Evolutionary conservation across 2,888 invertebrate genomes (phyloP), one percentile per base, ranked within the genome.

Genomic region (Alsophila aescularia): DNA sequence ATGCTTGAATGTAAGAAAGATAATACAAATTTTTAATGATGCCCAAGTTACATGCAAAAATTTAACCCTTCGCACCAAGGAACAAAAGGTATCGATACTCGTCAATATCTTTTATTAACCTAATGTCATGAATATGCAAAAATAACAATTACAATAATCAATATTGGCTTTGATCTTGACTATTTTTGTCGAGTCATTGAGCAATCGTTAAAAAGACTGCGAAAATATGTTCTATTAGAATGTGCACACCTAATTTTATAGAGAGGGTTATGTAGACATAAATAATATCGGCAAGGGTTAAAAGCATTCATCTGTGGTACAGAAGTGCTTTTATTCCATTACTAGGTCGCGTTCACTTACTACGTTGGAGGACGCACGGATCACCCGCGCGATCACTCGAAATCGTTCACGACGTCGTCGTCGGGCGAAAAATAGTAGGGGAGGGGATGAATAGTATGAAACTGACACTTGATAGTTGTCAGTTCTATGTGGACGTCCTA

Each of bases 81-180:
- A 59, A 44, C 48, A 55, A 43, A 66, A 59, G 14, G 56, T 65
- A 69, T 65, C 70, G 66, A 61, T 63, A 50, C 14, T 45, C 60
- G 61, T 55, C 55, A 44, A 57, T 63, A 66, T 59, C 42, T 55
- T 61, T 52, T 70, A 60, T 53, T 60, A 72, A 67, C 62, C 58
- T 8, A 7, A 24, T 6, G 64, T 69, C 79, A 89, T 90, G 90
- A 90, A 90, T 90, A 90, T 90, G 83, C 88, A 89, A 82, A 86
- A 84, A 75, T 79, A 75, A 87, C 87, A 88, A 89, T 85, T 80
- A 86, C 55, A 62, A 68, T 72, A 76, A 85, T 86, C 82, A 83
- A 88, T 88, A 82, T 83, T 76, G 71, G 75, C 68, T 79, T 78
- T 77, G 75, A 80, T 82, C 74, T 81, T 69, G 58, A 76, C 15